These are phyloP conservation scores for Knipowitschia caucasica DNA, from an alignment of 2,797 vertebrate genomes.

Conservation along the genomic window DNA sequence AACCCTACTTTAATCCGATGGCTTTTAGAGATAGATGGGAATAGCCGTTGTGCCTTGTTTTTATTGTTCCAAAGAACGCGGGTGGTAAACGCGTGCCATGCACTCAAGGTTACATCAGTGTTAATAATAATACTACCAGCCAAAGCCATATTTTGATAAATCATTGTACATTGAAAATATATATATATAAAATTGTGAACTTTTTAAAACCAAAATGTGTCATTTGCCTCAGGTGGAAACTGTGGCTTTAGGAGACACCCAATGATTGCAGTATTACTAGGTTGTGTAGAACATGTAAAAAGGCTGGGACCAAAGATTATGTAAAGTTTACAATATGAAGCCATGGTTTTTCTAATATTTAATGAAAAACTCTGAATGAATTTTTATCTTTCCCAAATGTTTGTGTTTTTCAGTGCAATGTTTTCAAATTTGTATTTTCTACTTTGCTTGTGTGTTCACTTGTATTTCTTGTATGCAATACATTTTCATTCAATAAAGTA, in stretches of 20 bases:
- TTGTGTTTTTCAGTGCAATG: slow-evolving; percentile 74
- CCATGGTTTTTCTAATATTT: slow-evolving; percentile 47
- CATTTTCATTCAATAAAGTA: slow-evolving; percentile 78
- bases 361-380: slow-evolving; percentile 46
- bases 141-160: slow-evolving; percentile 35
- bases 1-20: slow-evolving; percentile 58
- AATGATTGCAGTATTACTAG: slow-evolving; percentile 65
- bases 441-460: slow-evolving; percentile 68
- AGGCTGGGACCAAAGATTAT: slow-evolving; percentile 69
- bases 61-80: slow-evolving; percentile 42
- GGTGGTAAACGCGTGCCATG: slow-evolving; percentile 47
- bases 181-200: slow-evolving; percentile 24
- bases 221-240: slow-evolving; percentile 65
- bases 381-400: slow-evolving; percentile 55
- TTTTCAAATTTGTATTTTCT: slow-evolving; percentile 66
- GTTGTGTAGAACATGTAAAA: slow-evolving; percentile 39
- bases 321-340: slow-evolving; percentile 61
- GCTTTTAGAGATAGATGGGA: slow-evolving; percentile 54
- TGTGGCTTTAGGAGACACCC: slow-evolving; percentile 38
- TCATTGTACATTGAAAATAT: slow-evolving; percentile 55
- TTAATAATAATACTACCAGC: slow-evolving; percentile 48
- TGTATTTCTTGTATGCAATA: slow-evolving; percentile 54
- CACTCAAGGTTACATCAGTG: slow-evolving; percentile 78
- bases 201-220: slow-evolving; percentile 60
- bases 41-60: slow-evolving; percentile 37